Conservation (phyloP, 1,140 invertebrate genomes). For the Drosophila teissieri region DNA sequence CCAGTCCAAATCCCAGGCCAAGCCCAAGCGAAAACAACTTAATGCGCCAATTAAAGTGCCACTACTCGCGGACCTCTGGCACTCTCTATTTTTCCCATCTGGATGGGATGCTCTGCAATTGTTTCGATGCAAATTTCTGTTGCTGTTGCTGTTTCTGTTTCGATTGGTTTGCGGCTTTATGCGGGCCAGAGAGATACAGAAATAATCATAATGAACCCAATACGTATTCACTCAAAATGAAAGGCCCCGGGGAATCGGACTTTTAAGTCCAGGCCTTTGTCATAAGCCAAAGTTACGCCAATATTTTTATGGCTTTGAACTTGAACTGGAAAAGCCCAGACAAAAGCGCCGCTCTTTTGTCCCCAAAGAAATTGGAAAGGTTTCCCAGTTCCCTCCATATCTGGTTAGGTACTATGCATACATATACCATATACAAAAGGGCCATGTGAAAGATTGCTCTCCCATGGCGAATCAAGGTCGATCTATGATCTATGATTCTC, state of each 20-base stretch:
- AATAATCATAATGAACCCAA: slow-evolving; percentile 20
- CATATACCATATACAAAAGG: not conserved
- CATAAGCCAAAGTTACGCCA: slow-evolving; percentile 60
- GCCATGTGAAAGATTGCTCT: slow-evolving; percentile 35
- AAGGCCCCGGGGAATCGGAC: slow-evolving; percentile 49
- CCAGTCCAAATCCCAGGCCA: slow-evolving; percentile 16
- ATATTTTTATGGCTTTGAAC: slow-evolving; percentile 80
- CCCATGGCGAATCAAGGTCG: slow-evolving; percentile 39
- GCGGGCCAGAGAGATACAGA: not conserved
- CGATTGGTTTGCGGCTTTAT: slow-evolving; percentile 51
- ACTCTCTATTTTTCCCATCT: slow-evolving; percentile 9
- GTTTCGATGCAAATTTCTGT: slow-evolving; percentile 69
- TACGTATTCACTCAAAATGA: slow-evolving; percentile 75
- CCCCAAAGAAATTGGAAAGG: slow-evolving; percentile 45
- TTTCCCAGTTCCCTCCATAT: not conserved
- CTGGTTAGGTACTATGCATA: not conserved
- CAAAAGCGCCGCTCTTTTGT: slow-evolving; percentile 3
- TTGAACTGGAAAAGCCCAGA: slow-evolving; percentile 66
- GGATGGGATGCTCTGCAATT: slow-evolving; percentile 57
- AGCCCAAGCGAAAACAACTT: slow-evolving; percentile 56
- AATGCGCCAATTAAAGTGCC: slow-evolving; percentile 77
- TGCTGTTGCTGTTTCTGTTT: slow-evolving; percentile 31
- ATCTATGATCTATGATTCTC: slow-evolving; percentile 10
- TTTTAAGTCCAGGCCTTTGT: slow-evolving; percentile 12
- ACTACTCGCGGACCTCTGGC: slow-evolving; percentile 45